Evolutionary conservation across 2,797 vertebrate species (phyloP), one percentile per base, ranked within the genome.

Genomic region (Acipenser oxyrinchus): DNA sequence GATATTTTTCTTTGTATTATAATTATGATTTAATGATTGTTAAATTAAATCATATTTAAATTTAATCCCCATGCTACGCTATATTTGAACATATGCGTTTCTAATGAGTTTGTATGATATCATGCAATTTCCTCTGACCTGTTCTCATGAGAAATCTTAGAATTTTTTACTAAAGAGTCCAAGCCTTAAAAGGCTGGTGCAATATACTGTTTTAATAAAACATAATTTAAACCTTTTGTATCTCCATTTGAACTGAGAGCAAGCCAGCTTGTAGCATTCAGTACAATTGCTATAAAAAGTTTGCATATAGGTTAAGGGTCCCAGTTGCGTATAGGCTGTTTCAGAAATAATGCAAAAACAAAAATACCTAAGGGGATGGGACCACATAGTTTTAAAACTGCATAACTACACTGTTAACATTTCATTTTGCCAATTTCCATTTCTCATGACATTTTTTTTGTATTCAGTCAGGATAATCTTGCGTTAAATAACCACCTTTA

Each of bases 201-300:
- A 65, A 72, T 71, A 61, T 49, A 68, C 63, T 51, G 62, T 70
- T 74, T 75, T 75, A 77, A 78, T 78, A 75, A 77, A 79, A 73
- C 68, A 62, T 71, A 9, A 71, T 77, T 78, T 73, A 69, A 70
- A 76, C 72, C 23, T 10, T 62, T 65, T 48, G 72, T 52, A 66
- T 73, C 69, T 75, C 69, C n/a, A 48, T 63, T 77, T 73, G 64
- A 69, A 65, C 50, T 74, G 76, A 77, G 75, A 64, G 64, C 13
- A 65, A 50, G 72, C 74, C 73, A 73, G 12, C 53, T 62, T 55
- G 66, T 59, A 62, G 68, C 67, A 77, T 67, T 65, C 67, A 49
- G 62, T 65, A 62, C 60, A 23, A 49, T 69, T 66, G 37, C 37
- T 37, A 37, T 37, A 37, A 37, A 37, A 4, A 37, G 37, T 37